phyloP scores from a whole-genome alignment of 2,797 vertebrate genomes.

The Euphonia xanthogaster region DNA sequence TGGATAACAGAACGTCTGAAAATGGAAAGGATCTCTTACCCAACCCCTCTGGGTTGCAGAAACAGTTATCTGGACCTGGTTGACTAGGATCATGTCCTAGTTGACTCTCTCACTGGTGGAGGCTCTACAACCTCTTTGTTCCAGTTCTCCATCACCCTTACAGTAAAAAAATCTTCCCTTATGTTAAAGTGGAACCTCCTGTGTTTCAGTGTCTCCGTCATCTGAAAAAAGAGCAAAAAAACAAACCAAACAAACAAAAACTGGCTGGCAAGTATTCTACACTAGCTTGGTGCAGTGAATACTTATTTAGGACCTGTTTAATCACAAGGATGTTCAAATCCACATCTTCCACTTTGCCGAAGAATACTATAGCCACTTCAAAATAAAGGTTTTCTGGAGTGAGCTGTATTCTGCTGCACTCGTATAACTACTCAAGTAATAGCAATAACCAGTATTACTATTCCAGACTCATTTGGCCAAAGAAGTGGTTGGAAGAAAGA shows the following conservation, averaged over 20 bases:
- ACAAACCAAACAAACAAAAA: not conserved
- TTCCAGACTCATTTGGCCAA: not conserved
- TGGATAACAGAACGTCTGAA: not conserved
- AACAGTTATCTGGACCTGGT: not conserved
- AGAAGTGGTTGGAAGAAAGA: not conserved
- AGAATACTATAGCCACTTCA: not conserved
- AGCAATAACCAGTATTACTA: slow-evolving; percentile 2
- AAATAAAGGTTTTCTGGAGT: not conserved
- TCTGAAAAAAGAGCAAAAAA: not conserved
- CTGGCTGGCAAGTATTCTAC: not conserved
- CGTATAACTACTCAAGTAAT: not conserved
- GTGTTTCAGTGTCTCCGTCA: not conserved
- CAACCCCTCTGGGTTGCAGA: not conserved
- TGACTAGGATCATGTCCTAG: not conserved
- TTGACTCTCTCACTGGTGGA: not conserved
- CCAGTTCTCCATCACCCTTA: not conserved
- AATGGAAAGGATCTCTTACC: not conserved
- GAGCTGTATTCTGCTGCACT: not conserved
- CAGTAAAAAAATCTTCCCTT: not conserved
- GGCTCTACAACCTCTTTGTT: not conserved
- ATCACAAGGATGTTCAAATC: not conserved
- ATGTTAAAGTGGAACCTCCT: not conserved
- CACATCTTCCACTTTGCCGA: not conserved
- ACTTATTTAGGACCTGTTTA: not conserved
- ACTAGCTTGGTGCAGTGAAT: not conserved